phyloP scores from a whole-genome alignment of 2,113 vertebrate genomes.

The Ageneiosus marmoratus region DNA sequence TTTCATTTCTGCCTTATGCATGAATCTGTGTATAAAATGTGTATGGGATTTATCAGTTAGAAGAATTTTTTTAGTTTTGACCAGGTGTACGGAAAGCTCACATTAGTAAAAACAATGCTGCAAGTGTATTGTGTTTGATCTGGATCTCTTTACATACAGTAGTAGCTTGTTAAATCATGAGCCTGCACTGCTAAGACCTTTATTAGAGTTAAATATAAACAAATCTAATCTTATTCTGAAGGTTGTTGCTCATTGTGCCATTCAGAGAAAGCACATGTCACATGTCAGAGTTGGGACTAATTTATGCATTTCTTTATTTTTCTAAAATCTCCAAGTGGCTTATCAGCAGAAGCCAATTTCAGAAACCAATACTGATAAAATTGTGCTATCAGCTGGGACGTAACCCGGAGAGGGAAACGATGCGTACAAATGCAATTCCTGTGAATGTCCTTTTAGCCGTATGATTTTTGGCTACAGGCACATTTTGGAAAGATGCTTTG shows the following conservation, averaged over 20 bases:
- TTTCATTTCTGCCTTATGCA: background rate
- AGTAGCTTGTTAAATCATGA: background rate
- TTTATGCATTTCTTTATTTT: background rate
- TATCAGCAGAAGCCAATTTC: constrained; percentile 10
- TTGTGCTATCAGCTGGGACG: background rate
- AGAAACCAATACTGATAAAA: constrained; percentile 13
- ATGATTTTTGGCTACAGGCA: background rate
- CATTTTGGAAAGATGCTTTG: background rate
- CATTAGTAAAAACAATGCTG: background rate
- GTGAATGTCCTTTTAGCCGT: background rate
- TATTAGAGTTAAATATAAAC: constrained; percentile 5
- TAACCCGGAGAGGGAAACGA: background rate
- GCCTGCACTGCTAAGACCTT: background rate
- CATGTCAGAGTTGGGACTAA: background rate
- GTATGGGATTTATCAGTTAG: background rate
- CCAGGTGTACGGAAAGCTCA: background rate
- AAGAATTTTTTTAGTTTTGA: background rate
- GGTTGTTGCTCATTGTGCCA: background rate
- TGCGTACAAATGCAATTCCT: background rate
- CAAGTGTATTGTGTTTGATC: background rate
- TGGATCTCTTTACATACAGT: background rate
- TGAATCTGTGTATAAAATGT: background rate
- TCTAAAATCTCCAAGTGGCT: background rate
- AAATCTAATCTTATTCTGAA: constrained; percentile 14
- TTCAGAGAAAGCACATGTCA: background rate